Percentiles rank a stretch among this genome's conserved stretches.
These are phyloP conservation scores for Lutjanus argentimaculatus DNA, from an alignment of 2,797 vertebrate species.

Conservation along the genomic window DNA sequence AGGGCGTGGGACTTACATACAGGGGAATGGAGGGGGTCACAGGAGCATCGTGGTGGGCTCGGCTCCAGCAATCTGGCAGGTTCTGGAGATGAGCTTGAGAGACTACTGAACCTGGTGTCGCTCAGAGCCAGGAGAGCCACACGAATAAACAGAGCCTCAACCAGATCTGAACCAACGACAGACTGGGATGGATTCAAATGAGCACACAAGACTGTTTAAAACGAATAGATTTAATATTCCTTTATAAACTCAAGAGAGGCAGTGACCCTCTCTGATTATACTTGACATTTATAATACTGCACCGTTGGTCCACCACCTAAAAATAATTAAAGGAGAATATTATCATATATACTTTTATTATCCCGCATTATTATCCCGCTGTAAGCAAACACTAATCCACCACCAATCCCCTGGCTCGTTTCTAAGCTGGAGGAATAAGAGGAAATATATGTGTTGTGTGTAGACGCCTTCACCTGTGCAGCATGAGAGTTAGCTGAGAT, in stretches of 20 bases:
- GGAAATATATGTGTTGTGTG: slow-evolving; percentile 50
- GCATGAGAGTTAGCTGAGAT: slow-evolving; percentile 30
- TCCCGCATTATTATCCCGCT: slow-evolving; percentile 54
- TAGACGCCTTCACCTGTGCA: slow-evolving; percentile 56
- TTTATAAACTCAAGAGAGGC: slow-evolving; percentile 40
- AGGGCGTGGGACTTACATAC: slow-evolving; percentile 79
- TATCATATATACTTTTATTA: slow-evolving; percentile 57
- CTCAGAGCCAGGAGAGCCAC: slow-evolving; percentile 81
- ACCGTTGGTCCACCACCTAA: slow-evolving; percentile 33
- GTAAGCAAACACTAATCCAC: slow-evolving; percentile 71
- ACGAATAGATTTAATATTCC: slow-evolving; percentile 36
- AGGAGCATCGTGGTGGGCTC: slow-evolving; percentile 53
- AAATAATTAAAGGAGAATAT: slow-evolving; percentile 62
- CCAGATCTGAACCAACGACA: slow-evolving; percentile 72
- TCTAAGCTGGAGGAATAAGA: slow-evolving; percentile 51
- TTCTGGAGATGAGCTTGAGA: slow-evolving; percentile 81
- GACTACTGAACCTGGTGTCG: slow-evolving; percentile 84
- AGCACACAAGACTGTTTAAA: slow-evolving; percentile 49
- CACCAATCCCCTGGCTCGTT: slow-evolving; percentile 57
- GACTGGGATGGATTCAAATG: slow-evolving; percentile 75
- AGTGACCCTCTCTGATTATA: slow-evolving; percentile 46
- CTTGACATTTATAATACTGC: slow-evolving; percentile 55
- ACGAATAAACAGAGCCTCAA: slow-evolving; percentile 70
- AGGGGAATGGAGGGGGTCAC: slow-evolving; percentile 64
- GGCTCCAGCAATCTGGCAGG: slow-evolving; percentile 47